Conservation (phyloP, 2,113 vertebrate genomes). For the Varanus salvator region DNA sequence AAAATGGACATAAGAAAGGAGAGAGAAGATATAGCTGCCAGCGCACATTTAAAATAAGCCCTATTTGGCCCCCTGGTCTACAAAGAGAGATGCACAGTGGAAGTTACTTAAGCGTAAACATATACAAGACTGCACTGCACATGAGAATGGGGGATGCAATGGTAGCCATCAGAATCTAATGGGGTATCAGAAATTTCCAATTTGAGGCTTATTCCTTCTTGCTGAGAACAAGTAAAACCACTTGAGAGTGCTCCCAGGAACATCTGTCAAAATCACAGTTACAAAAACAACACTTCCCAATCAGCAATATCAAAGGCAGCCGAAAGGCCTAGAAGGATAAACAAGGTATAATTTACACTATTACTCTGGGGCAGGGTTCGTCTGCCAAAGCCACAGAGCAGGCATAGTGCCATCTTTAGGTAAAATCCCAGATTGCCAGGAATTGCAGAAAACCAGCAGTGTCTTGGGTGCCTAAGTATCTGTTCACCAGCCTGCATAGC, state of each 20-base stretch:
- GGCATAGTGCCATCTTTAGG: not conserved
- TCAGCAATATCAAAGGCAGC: constrained; percentile 20
- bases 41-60: not conserved
- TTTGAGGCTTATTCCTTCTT: not conserved
- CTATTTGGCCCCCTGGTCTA: not conserved
- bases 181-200: not conserved
- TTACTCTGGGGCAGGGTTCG: not conserved
- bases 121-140: not conserved
- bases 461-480: not conserved
- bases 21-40: no score
- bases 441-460: not conserved
- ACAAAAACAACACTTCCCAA: constrained; percentile 16
- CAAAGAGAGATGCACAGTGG: not conserved
- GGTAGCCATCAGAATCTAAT: not conserved
- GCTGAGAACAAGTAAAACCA: constrained; percentile 6
- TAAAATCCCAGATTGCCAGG: not conserved
- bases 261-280: not conserved
- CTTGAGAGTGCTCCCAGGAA: not conserved
- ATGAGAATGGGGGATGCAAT: not conserved
- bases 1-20: no score
- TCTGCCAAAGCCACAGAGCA: constrained; percentile 17
- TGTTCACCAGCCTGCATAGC: not conserved
- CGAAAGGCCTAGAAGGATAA: constrained; percentile 18
- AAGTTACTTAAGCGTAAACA: not conserved
- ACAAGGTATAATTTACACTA: constrained; percentile 29